A percentile compares a stretch with the other conserved stretches of the same genome.
Conservation (phyloP, 2,797 vertebrate genomes). For the Pogoniulus pusillus region DNA sequence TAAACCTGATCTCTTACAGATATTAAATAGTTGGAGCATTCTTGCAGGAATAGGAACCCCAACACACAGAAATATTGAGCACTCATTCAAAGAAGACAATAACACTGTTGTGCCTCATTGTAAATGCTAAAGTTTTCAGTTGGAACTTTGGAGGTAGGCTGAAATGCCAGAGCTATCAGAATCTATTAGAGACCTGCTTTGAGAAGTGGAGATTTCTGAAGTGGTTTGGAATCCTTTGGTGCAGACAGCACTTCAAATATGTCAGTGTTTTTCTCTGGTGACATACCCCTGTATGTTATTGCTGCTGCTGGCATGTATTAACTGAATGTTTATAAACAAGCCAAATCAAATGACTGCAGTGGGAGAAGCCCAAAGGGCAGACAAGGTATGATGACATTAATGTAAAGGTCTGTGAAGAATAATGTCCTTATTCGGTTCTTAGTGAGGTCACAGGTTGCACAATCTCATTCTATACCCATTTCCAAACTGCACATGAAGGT, state of each 20-base stretch:
- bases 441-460: background rate
- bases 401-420: background rate
- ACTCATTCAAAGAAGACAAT: background rate
- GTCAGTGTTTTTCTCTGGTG: background rate
- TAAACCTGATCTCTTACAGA: background rate
- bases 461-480: background rate
- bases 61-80: background rate
- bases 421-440: background rate
- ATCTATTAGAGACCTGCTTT: background rate
- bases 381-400: background rate
- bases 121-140: background rate
- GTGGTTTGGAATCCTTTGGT: background rate
- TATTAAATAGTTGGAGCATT: background rate
- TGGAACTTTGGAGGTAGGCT: background rate
- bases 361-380: background rate
- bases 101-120: background rate
- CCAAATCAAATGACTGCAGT: background rate
- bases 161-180: background rate
- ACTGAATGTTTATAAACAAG: background rate
- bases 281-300: background rate
- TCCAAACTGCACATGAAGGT: constrained; percentile 4
- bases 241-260: background rate
- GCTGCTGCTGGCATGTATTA: background rate
- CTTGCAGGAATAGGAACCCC: background rate
- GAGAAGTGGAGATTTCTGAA: background rate